Evolutionary conservation across 2,888 invertebrate species (phyloP), one percentile per base, ranked within the genome.

Genomic region (Nysson spinosus): DNA sequence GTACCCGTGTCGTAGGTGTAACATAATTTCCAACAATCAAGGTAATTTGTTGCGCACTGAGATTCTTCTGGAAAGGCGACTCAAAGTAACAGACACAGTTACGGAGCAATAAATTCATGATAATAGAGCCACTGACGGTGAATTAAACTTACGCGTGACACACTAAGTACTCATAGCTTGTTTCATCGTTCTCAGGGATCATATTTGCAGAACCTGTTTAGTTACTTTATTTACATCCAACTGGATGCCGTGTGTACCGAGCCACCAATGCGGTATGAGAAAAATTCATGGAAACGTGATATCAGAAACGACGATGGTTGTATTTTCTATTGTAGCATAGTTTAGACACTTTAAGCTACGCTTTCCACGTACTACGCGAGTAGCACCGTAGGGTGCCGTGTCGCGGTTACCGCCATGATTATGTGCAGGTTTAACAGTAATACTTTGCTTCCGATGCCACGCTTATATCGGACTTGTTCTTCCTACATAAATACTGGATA

Each of bases 121-220:
- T 71, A 56, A 71, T 67, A 44, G 47, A 52, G 49, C 55, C 51
- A 50, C 50, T 24, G 37, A 61, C 55, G 65, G 50, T 66, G 58
- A 62, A 62, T 66, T 55, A 62, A 54, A 62, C 40, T 47, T 40
- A 40, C 55, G 28, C 60, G 54, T 51, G 66, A 61, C 70, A 66
- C 61, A 44, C 57, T 62, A 52, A 71, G 43, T 42, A 39, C 26
- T 43, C 42, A 26, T 5, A 12, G 44, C 46, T 47, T 47, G 43
- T 30, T 52, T 42, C 22, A 14, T 35, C 19, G 11, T 12, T 30
- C 17, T 30, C 49, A 19, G 35, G 17, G 56, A 46, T 71, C 66
- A 54, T 71, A 58, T 67, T 67, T 60, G 63, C 58, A 52, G n/a
- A 71, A 63, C 62, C 58, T 44, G 67, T 71, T 62, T 43, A 42